Evolutionary conservation across 2,888 invertebrate species (phyloP).

Genomic region (Leptinotarsa juncta): DNA sequence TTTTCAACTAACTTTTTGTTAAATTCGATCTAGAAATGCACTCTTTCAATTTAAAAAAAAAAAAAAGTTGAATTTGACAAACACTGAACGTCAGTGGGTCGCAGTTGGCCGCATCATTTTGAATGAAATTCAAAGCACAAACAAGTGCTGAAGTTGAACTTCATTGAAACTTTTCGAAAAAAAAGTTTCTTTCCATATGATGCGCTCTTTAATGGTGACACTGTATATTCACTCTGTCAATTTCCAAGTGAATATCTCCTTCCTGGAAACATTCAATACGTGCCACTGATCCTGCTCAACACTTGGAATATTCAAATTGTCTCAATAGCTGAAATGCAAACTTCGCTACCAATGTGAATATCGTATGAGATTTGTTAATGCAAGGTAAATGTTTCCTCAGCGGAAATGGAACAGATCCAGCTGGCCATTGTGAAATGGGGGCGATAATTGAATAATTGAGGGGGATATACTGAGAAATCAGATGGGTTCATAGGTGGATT

Average conservation of each 20-base stretch:
- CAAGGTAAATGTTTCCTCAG: slow-evolving; percentile 1
- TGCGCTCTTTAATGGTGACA: no score
- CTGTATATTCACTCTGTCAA: neutral
- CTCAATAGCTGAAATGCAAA: slow-evolving; percentile 2
- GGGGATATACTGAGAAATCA: neutral
- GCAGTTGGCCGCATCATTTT: no score
- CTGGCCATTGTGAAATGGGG: neutral
- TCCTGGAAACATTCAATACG: neutral
- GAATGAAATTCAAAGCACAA: no score
- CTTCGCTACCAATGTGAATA: neutral
- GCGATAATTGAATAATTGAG: neutral
- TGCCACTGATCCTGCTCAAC: neutral
- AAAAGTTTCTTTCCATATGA: no score
- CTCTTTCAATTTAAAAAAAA: no score
- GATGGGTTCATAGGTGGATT: neutral
- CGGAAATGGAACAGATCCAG: neutral
- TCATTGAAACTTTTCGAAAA: no score
- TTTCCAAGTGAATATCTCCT: neutral
- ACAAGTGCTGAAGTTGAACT: no score
- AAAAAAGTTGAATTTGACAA: no score
- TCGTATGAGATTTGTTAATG: slow-evolving; percentile 2
- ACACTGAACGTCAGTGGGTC: no score
- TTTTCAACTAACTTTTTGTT: no score
- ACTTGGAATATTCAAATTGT: neutral
- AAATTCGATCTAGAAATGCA: no score